Conservation (phyloP, 1,140 invertebrate species). For the Apocrypta bakeri region DNA sequence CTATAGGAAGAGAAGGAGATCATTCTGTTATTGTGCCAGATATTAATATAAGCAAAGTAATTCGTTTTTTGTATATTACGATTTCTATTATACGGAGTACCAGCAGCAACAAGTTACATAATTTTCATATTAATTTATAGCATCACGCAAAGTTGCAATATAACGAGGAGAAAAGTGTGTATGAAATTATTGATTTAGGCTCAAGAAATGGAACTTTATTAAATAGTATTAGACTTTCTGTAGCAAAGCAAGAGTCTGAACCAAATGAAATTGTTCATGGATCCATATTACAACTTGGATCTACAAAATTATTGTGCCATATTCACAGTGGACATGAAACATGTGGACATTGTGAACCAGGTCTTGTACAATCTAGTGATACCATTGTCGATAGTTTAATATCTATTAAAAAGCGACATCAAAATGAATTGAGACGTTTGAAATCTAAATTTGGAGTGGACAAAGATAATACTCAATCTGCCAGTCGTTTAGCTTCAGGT, state of each 20-base stretch:
- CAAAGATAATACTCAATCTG: slow-evolving; percentile 71
- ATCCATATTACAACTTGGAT: slow-evolving; percentile 82
- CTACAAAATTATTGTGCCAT: slow-evolving; percentile 87
- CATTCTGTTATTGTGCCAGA: slow-evolving; percentile 85
- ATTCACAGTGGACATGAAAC: slow-evolving; percentile 90
- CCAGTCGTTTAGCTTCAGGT: slow-evolving; percentile 67
- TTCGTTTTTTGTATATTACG: slow-evolving; percentile 37
- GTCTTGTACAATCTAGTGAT: slow-evolving; percentile 75
- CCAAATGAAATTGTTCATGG: slow-evolving; percentile 81
- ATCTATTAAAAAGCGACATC: slow-evolving; percentile 71
- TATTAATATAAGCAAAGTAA: slow-evolving; percentile 86
- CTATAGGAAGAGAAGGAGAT: slow-evolving; percentile 87
- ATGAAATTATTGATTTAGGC: slow-evolving; percentile 86
- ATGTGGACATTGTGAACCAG: slow-evolving; percentile 92
- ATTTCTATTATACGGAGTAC: background rate
- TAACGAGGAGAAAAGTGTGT: slow-evolving; percentile 77
- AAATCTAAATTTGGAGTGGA: slow-evolving; percentile 89
- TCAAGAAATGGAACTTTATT: slow-evolving; percentile 91
- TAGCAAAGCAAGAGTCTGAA: slow-evolving; percentile 82
- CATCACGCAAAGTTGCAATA: slow-evolving; percentile 85
- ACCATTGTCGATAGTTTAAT: slow-evolving; percentile 48
- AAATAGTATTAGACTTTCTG: slow-evolving; percentile 85
- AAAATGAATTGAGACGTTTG: slow-evolving; percentile 84
- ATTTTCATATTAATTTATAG: slow-evolving; percentile 71
- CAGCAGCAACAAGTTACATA: too few species aligned